These are phyloP conservation scores for Thripadectes ignobilis DNA, from an alignment of 2,797 vertebrate species.

Conservation along the genomic window DNA sequence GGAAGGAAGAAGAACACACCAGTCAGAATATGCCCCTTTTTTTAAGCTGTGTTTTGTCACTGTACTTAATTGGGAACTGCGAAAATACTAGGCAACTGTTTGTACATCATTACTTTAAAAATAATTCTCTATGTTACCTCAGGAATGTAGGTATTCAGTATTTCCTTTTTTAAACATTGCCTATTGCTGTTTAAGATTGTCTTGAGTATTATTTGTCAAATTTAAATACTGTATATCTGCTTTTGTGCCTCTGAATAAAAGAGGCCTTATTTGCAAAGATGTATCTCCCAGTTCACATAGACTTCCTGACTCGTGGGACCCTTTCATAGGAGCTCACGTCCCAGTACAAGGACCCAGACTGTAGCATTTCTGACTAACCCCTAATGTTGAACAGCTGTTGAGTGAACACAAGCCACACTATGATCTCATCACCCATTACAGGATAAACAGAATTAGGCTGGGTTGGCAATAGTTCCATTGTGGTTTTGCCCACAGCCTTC, in stretches of 20 bases:
- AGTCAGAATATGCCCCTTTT: neutral
- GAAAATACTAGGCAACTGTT: neutral
- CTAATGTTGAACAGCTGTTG: slow-evolving; percentile 60
- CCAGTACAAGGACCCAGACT: neutral
- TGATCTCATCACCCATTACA: slow-evolving; percentile 57
- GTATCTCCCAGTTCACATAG: neutral
- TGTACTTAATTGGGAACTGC: neutral
- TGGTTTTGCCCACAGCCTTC: slow-evolving; percentile 42
- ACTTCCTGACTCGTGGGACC: neutral
- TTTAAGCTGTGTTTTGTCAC: neutral
- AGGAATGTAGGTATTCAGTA: neutral
- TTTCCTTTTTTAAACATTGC: neutral
- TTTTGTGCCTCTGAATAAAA: neutral
- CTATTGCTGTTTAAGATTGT: neutral
- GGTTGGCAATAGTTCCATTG: slow-evolving; percentile 2
- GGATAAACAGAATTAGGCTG: slow-evolving; percentile 46
- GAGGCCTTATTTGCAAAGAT: neutral
- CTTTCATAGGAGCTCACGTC: neutral
- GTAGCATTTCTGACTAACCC: slow-evolving; percentile 3
- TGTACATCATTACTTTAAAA: neutral
- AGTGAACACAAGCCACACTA: neutral
- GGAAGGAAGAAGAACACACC: neutral
- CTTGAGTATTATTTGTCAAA: neutral
- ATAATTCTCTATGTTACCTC: neutral
- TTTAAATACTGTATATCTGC: neutral